These are phyloP conservation scores for Zaprionus ghesquierei DNA, from an alignment of 1,140 invertebrate genomes.

Conservation along the genomic window DNA sequence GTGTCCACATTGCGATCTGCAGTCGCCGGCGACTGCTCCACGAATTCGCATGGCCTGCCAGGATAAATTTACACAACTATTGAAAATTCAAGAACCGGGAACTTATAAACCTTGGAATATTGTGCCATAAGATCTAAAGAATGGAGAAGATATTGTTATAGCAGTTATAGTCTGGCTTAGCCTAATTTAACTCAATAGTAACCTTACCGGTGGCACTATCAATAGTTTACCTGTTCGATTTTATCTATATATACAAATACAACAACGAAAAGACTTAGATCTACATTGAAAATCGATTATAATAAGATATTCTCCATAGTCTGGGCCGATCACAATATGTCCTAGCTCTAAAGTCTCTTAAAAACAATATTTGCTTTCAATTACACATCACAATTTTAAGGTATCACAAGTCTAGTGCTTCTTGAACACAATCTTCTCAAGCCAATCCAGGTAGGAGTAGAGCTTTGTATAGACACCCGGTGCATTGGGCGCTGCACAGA, in stretches of 20 bases:
- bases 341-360: not conserved
- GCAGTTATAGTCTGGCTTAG: no score
- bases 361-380: not conserved
- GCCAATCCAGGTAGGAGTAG: constrained; percentile 85
- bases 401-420: constrained; percentile 25
- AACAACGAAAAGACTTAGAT: not conserved
- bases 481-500: constrained; percentile 81
- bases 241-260: not conserved
- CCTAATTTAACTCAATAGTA: no score
- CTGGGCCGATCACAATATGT: not conserved
- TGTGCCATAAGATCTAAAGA: constrained; percentile 78
- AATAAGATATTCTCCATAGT: not conserved
- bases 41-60: constrained; percentile 94
- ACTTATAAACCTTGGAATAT: constrained; percentile 86
- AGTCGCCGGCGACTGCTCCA: constrained; percentile 94
- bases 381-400: not conserved
- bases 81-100: constrained; percentile 81
- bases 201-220: not conserved
- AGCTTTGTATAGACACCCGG: constrained; percentile 85
- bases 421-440: constrained; percentile 83
- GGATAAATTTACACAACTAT: constrained; percentile 90
- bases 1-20: constrained; percentile 87
- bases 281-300: not conserved
- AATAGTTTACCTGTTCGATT: not conserved
- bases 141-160: not conserved